A percentile compares a stretch with the other conserved stretches of the same genome.
These are phyloP conservation scores for Mesorhabditis spiculigera DNA, from an alignment of 2,888 invertebrate genomes.

Conservation along the genomic window DNA sequence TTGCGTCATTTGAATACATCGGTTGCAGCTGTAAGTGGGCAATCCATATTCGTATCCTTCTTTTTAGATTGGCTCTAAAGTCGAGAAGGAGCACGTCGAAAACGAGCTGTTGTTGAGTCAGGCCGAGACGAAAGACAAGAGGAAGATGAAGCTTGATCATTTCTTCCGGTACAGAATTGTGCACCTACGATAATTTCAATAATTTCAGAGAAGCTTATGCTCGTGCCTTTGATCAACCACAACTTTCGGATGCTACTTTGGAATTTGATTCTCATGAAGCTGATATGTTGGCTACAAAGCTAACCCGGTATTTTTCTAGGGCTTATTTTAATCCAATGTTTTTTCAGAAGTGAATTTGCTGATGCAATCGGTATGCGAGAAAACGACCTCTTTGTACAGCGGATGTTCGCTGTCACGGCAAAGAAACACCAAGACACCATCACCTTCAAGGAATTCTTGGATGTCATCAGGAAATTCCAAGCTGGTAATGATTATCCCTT, in stretches of 20 bases:
- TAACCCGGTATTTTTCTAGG: constrained; percentile 29
- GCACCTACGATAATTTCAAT: constrained; percentile 67
- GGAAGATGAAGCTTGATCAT: constrained; percentile 69
- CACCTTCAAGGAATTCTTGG: constrained; percentile 85
- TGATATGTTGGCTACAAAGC: constrained; percentile 46
- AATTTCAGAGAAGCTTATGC: constrained; percentile 28
- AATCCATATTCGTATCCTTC: constrained; percentile 4
- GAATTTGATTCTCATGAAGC: constrained; percentile 20
- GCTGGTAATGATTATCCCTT: constrained; percentile 19
- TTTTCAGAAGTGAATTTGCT: constrained; percentile 75
- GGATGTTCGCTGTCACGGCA: constrained; percentile 96
- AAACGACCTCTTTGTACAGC: constrained; percentile 87
- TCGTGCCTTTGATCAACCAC: constrained; percentile 32
- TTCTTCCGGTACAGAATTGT: constrained; percentile 86
- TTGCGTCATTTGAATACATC: constrained; percentile 15
- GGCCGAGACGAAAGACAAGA: constrained; percentile 76
- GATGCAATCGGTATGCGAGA: constrained; percentile 90
- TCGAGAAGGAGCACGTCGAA: constrained; percentile 16
- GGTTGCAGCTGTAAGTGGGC: constrained; percentile 15
- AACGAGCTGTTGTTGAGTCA: constrained; percentile 40
- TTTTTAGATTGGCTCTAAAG: neutral
- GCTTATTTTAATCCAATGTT: neutral
- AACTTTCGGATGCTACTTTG: constrained; percentile 35
- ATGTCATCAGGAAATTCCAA: constrained; percentile 66
- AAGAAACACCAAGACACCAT: constrained; percentile 72